Evolutionary conservation across 2,888 invertebrate species (phyloP), one percentile per base, ranked within the genome.

Genomic region (Leptopilina syphax): DNA sequence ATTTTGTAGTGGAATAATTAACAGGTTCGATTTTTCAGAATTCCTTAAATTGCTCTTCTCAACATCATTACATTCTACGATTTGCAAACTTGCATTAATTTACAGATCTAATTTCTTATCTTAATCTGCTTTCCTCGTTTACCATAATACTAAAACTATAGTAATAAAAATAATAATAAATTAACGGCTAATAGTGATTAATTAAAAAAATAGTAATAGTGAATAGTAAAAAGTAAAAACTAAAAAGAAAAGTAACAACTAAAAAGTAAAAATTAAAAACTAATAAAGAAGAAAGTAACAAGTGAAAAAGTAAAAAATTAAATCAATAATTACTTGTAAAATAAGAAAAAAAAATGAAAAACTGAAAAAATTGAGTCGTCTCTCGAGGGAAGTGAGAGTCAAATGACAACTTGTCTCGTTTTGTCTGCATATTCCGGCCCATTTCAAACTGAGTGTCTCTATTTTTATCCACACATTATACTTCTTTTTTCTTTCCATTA

Each of bases 31-130:
- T 70, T 68, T 54, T 70, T 24, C 70, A 54, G 50, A 44, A 50
- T 47, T 41, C 34, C 13, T n/a, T 66, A 41, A n/a, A 66, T 66
- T 66, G 13, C 66, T 13, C 41, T 13, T 13, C n/a, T 6, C 41
- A 5, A 9, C 66, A 67, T 67, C 65, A 34, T 67, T 67, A 67
- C 44, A 67, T 24, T 50, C 27, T 70, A 54, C 70, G 50, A 54
- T 54, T 54, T 70, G 70, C 27, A 27, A 70, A 70, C 18, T 3
- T 10, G 50, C 70, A 7, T 70, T 70, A 13, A 27, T 70, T 70
- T 70, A 8, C 10, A 65, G 34, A 65, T 65, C 8, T 9, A 65
- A 65, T 60, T 60, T 60, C 63, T 63, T 63, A 63, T 63, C 63
- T 63, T 24, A 24, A n/a, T 13, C 13, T 60, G 60, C 5, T 60